Evolutionary conservation across 2,888 invertebrate species (phyloP), one percentile per base, ranked within the genome.

Genomic region (Trissolcus brochymenae): DNA sequence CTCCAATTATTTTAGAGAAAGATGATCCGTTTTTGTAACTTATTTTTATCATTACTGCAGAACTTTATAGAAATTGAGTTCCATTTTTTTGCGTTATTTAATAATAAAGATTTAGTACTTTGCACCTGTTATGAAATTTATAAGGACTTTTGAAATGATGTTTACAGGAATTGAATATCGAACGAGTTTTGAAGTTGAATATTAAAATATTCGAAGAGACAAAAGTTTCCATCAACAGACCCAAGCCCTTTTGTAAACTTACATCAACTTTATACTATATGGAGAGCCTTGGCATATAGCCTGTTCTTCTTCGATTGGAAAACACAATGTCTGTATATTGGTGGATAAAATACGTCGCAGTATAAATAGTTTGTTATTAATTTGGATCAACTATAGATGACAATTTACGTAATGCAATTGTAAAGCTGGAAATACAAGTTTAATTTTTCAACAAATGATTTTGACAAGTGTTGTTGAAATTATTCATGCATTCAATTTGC

Each of bases 251-350:
- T 61, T 66, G 55, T 50, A 25, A 60, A 60, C 0, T 25, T n/a
- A n/a, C n/a, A 25, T 55, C 25, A 55, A 55, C 17, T 65, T 76
- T 59, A 50, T 54, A 55, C 57, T 56, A 49, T 50, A 76, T 72
- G 49, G 62, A 53, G 29, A 76, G 62, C 71, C 67, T 76, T 71
- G 71, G 66, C 59, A 67, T 70, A 76, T 66, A 76, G 50, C 49
- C 21, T 66, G 76, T 67, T 71, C 76, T 72, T 65, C 67, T 72
- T 67, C 65, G 76, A 66, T 66, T 53, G 71, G 61, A 76, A 71
- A 73, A 61, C 56, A 46, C 56, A 49, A 2, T 46, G 16, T 14
- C 46, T 16, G 16, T 25, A 35, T 53, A 66, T 56, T 56, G 51
- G 61, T 61, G 25, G 51, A 60, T n/a, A n/a, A 56, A 66, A 60